These are phyloP conservation scores for Taeniopygia guttata DNA, from an alignment of 2,797 vertebrate genomes.

Conservation along the genomic window DNA sequence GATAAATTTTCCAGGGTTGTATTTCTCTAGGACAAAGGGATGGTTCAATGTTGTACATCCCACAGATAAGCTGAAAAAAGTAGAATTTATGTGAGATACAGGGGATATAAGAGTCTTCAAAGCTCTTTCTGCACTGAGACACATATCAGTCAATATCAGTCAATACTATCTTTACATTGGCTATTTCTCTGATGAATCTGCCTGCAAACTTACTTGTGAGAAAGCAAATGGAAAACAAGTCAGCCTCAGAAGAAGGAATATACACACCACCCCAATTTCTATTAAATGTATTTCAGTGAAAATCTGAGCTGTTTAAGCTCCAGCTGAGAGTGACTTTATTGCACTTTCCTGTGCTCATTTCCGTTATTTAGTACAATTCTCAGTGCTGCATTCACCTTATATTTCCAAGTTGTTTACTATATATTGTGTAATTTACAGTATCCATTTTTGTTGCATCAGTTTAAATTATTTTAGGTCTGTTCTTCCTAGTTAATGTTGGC, in stretches of 20 bases:
- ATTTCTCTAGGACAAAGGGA: neutral
- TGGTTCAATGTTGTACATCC: neutral
- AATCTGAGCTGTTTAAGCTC: neutral
- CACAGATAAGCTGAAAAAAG: neutral
- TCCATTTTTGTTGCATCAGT: neutral
- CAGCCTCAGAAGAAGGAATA: neutral
- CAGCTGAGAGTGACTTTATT: neutral
- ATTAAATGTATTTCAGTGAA: neutral
- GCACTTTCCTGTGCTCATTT: neutral
- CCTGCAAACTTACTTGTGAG: neutral
- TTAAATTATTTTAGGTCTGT: slow-evolving; percentile 25
- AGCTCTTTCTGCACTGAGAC: neutral
- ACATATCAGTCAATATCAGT: neutral
- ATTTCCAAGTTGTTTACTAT: slow-evolving; percentile 12
- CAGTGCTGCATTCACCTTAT: neutral
- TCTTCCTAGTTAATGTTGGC: slow-evolving; percentile 44
- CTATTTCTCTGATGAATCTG: neutral
- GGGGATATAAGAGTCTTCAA: neutral
- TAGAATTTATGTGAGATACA: neutral
- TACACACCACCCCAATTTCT: neutral
- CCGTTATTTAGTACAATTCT: neutral
- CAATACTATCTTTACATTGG: neutral
- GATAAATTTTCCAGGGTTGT: neutral
- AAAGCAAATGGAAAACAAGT: neutral
- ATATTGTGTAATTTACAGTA: neutral